These are phyloP conservation scores for Gavia stellata DNA, from an alignment of 2,113 vertebrate genomes.

Conservation along the genomic window DNA sequence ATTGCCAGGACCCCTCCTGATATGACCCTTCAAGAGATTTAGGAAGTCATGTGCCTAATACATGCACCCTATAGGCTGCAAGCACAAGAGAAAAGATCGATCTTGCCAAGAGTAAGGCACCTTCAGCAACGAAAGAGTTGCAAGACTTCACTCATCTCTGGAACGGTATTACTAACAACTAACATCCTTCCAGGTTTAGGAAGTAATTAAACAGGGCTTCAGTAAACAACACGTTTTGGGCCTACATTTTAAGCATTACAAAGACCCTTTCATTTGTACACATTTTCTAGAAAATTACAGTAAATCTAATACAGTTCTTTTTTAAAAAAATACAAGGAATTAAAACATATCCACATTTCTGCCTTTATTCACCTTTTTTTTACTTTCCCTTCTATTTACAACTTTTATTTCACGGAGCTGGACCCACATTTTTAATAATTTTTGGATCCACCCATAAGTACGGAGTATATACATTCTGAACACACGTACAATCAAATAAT, in stretches of 20 bases:
- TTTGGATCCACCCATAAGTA: not conserved
- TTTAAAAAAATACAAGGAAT: not conserved
- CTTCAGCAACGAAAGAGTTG: not conserved
- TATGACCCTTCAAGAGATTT: not conserved
- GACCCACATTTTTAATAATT: not conserved
- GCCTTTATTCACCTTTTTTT: not conserved
- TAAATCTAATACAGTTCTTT: not conserved
- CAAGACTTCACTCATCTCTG: not conserved
- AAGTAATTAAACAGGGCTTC: not conserved
- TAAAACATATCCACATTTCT: not conserved
- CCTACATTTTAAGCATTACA: not conserved
- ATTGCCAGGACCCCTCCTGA: not conserved
- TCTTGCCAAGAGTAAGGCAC: not conserved
- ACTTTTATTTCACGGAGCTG: not conserved
- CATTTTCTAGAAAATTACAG: not conserved
- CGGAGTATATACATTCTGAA: not conserved
- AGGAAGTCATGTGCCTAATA: not conserved
- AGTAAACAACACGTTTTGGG: not conserved
- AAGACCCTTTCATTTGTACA: not conserved
- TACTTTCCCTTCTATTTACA: not conserved
- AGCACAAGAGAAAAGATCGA: not conserved
- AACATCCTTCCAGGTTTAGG: not conserved
- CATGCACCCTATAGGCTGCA: not conserved
- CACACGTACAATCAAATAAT: not conserved
- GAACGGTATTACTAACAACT: not conserved